Evolutionary conservation across 2,797 vertebrate species (phyloP), one percentile per base, ranked within the genome.

Genomic region (Spondyliosoma cantharus): DNA sequence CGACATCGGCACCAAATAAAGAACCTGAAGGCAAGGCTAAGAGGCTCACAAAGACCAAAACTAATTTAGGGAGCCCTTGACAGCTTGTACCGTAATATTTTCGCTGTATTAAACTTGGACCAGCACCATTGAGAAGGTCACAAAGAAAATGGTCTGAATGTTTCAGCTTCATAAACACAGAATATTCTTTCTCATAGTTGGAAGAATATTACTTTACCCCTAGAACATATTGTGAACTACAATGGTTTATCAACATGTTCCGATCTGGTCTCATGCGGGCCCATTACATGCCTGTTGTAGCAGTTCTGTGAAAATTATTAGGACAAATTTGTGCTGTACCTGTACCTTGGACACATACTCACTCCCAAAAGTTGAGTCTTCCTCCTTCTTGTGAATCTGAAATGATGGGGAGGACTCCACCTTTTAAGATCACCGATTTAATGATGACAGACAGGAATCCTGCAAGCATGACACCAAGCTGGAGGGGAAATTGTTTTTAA

Each of bases 331-430:
- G 1, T 64, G 17, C 17, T 9, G 7, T 3, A 29, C 32, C 22
- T 43, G 45, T 25, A 7, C 11, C 13, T 48, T 32, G 22, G 3
- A 16, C 22, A 22, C 24, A 77, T 8, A 89, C 89, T 90, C 93
- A 99, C 98, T 99, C 96, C 96, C 93, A 96, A 85, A 98, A 90
- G 88, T 99, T 96, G 75, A 99, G 93, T 90, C 98, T 96, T 65
- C 95, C 96, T 82, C 97, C 97, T 1, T 95, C 62, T 46, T 94
- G 93, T 16, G 96, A 94, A 85, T 98, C 96, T 6, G 91, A 95
- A 61, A 98, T 71, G 82, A 99, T 96, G 45, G 25, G 78, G 37
- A 68, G 66, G 58, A 99, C 78, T 54, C 97, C 97, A 0, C 94
- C 96, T 89, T 97, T 96, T 81, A 96, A 24, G 60, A 96, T 68